Evolutionary conservation across 2,888 invertebrate genomes (phyloP).

Genomic region (Liposcelis brunnea): DNA sequence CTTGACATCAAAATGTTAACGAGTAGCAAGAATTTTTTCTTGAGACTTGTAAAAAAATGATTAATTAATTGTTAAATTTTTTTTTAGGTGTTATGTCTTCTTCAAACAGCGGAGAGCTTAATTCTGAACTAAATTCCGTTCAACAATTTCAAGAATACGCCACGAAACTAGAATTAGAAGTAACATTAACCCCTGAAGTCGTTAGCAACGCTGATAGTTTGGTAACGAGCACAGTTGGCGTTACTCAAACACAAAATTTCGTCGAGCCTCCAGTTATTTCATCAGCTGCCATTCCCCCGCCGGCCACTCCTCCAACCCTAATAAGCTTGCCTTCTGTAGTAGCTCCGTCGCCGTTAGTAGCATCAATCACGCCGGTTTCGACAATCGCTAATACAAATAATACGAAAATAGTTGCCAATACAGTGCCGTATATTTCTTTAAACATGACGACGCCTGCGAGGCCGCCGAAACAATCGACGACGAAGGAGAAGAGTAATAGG

Average conservation of each 20-base stretch:
- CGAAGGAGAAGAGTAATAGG: slow-evolving; percentile 15
- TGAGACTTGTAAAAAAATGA: too few species aligned
- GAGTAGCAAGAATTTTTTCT: too few species aligned
- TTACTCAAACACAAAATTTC: slow-evolving; percentile 29
- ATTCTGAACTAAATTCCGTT: too few species aligned
- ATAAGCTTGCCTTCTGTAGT: slow-evolving; percentile 8
- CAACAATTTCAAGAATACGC: slow-evolving; percentile 16
- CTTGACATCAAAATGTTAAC: too few species aligned
- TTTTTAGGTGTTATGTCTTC: too few species aligned
- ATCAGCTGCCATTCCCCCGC: neutral
- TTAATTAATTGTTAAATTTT: too few species aligned
- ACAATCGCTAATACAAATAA: slow-evolving; percentile 10
- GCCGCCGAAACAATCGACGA: slow-evolving; percentile 23
- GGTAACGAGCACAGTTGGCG: slow-evolving; percentile 36
- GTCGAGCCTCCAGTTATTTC: slow-evolving; percentile 9
- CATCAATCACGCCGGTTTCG: slow-evolving; percentile 11
- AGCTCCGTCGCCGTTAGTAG: slow-evolving; percentile 14
- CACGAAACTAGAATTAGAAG: slow-evolving; percentile 34
- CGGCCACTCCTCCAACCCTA: slow-evolving; percentile 12
- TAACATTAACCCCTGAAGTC: slow-evolving; percentile 43
- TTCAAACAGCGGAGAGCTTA: too few species aligned
- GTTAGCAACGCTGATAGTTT: slow-evolving; percentile 28
- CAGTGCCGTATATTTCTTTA: slow-evolving; percentile 16
- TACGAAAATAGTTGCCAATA: slow-evolving; percentile 15
- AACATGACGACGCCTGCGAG: slow-evolving; percentile 21